Evolutionary conservation across 1,140 invertebrate species (phyloP).

Genomic region (Megathymus violae): DNA sequence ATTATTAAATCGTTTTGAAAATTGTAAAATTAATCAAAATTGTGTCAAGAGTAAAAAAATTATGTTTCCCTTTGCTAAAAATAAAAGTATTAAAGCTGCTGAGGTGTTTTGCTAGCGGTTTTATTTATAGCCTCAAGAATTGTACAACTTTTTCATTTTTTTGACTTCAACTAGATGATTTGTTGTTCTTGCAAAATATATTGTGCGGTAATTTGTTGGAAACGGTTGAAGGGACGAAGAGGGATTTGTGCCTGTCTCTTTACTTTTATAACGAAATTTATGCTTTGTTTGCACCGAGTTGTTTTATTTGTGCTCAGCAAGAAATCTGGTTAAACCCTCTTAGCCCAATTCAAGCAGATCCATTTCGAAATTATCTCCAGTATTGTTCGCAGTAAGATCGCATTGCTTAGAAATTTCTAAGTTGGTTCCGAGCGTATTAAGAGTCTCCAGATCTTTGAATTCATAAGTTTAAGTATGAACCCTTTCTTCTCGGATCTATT

Average conservation of each 20-base stretch:
- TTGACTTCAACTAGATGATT: conserved; percentile 51
- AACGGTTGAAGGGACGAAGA: conserved; percentile 38
- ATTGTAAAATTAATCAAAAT: no score
- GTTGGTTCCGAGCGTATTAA: conserved; percentile 22
- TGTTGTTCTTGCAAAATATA: conserved; percentile 48
- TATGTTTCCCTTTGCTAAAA: conserved; percentile 57
- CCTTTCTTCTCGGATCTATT: not conserved
- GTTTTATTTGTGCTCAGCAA: conserved; percentile 34
- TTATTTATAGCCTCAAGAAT: conserved; percentile 68
- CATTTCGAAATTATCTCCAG: conserved; percentile 20
- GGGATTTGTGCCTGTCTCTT: conserved; percentile 41
- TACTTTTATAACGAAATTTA: conserved; percentile 40
- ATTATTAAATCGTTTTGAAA: no score
- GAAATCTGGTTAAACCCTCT: conserved; percentile 32
- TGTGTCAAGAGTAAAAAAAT: conserved; percentile 60
- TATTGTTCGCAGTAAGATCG: conserved; percentile 24
- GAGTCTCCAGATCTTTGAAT: conserved; percentile 8
- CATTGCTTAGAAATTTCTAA: conserved; percentile 34
- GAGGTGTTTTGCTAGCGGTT: conserved; percentile 70
- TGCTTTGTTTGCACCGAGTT: conserved; percentile 33
- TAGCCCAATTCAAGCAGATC: conserved; percentile 21
- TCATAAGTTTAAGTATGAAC: not conserved
- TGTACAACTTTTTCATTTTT: conserved; percentile 58
- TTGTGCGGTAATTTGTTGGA: conserved; percentile 49
- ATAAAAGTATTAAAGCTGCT: conserved; percentile 78